These are phyloP conservation scores for Drosophila lowei DNA, from an alignment of 1,140 invertebrate species.

Conservation along the genomic window DNA sequence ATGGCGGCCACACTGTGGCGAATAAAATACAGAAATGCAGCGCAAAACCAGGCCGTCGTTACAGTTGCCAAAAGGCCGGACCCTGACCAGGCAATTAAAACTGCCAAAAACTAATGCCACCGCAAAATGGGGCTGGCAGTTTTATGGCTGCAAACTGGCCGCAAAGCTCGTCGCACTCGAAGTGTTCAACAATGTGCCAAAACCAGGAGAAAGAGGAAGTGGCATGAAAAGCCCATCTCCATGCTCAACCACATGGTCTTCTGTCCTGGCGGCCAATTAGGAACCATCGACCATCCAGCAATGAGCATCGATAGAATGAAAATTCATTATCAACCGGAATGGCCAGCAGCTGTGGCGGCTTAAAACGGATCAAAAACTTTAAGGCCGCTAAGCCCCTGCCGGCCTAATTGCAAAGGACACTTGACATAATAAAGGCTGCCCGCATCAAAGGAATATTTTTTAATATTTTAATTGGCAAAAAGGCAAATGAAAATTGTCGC, in stretches of 20 bases:
- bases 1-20: constrained; percentile 15
- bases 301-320: constrained; percentile 43
- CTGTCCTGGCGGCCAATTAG: constrained; percentile 45
- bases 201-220: constrained; percentile 24
- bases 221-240: constrained; percentile 10
- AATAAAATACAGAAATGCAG: constrained; percentile 19
- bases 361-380: constrained; percentile 64
- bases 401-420: constrained; percentile 62
- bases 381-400: constrained; percentile 46
- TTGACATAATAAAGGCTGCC: constrained; percentile 35
- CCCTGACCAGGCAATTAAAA: constrained; percentile 46
- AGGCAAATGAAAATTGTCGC: constrained; percentile 37
- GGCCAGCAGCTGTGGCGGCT: constrained; percentile 61
- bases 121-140: constrained; percentile 56
- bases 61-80: constrained; percentile 20
- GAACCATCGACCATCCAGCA: constrained; percentile 29
- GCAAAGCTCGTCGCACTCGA: constrained; percentile 14
- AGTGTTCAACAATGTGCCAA: constrained; percentile 49
- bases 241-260: constrained; percentile 11
- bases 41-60: background rate
- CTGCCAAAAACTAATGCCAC: constrained; percentile 49
- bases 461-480: constrained; percentile 60
- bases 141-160: constrained; percentile 43
- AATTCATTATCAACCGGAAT: constrained; percentile 60
- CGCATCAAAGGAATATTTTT: constrained; percentile 44